Evolutionary conservation across 37 sponge, comb jelly and placozoan species (phyloP).

Genomic region (Chondrosia reniformis): DNA sequence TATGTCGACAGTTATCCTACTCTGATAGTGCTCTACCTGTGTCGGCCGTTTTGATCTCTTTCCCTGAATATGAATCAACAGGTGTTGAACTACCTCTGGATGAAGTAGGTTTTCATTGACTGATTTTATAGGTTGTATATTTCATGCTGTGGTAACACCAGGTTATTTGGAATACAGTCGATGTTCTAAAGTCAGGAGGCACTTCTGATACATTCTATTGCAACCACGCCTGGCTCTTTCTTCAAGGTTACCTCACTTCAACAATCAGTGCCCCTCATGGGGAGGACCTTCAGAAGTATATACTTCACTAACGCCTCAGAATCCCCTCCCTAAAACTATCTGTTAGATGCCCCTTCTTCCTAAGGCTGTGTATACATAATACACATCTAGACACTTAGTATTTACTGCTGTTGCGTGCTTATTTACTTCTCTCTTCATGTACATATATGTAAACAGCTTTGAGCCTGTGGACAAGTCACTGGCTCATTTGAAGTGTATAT

Average conservation of each 20-base stretch:
- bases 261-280: constrained; percentile 6
- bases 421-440: no score
- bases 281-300: constrained; percentile 2
- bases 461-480: constrained; percentile 45
- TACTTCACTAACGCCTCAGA: no score
- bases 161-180: constrained; percentile 69
- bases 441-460: no score
- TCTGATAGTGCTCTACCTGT: constrained; percentile 42
- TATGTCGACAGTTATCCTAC: constrained; percentile 43
- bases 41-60: constrained; percentile 34
- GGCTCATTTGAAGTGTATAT: constrained; percentile 53
- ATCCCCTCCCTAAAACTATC: no score
- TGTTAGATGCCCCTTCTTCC: no score
- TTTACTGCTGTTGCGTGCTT: no score
- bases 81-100: constrained; percentile 54
- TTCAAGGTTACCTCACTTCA: constrained; percentile 50
- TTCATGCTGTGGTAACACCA: no score
- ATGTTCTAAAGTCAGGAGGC: constrained; percentile 45
- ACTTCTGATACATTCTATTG: constrained; percentile 54
- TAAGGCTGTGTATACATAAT: no score
- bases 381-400: no score
- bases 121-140: no score
- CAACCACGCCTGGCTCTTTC: constrained; percentile 79
- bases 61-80: constrained; percentile 40
- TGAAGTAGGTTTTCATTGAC: constrained; percentile 15